These are phyloP conservation scores for Sinocyclocheilus maitianheensis DNA, from an alignment of 2,113 vertebrate genomes.

Conservation along the genomic window DNA sequence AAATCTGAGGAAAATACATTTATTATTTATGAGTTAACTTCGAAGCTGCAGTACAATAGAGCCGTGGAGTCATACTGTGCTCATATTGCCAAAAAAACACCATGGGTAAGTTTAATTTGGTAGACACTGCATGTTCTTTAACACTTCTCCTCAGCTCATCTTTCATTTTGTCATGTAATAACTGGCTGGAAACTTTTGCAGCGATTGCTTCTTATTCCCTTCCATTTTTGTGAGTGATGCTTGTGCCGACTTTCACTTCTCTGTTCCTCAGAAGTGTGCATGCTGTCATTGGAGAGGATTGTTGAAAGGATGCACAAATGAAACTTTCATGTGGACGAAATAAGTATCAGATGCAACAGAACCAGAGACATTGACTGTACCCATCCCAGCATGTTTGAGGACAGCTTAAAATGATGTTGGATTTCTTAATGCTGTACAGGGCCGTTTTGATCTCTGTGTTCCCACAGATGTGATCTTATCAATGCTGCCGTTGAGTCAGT, in stretches of 20 bases:
- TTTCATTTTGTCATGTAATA: conserved; percentile 71
- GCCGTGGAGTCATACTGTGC: not conserved
- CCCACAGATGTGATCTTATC: not conserved
- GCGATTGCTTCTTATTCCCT: conserved; percentile 57
- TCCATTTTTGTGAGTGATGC: conserved; percentile 59
- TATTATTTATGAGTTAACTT: not conserved
- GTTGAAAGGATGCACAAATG: not conserved
- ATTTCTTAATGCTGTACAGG: not conserved
- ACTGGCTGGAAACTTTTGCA: conserved; percentile 62
- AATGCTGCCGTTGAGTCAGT: not conserved
- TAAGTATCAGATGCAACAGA: not conserved
- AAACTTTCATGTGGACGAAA: not conserved
- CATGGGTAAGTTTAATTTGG: not conserved
- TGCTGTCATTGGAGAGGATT: not conserved
- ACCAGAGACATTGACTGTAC: not conserved
- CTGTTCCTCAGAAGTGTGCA: not conserved
- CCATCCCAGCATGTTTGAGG: conserved; percentile 32
- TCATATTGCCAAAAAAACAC: not conserved
- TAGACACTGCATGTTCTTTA: conserved; percentile 47
- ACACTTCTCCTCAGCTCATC: conserved; percentile 63
- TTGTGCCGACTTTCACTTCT: not conserved
- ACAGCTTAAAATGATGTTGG: not conserved
- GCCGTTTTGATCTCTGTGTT: not conserved
- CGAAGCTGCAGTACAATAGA: not conserved
- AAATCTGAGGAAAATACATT: not conserved